These are phyloP conservation scores for Scaptomyza tumidula DNA, from an alignment of 2,888 invertebrate species.

Conservation along the genomic window DNA sequence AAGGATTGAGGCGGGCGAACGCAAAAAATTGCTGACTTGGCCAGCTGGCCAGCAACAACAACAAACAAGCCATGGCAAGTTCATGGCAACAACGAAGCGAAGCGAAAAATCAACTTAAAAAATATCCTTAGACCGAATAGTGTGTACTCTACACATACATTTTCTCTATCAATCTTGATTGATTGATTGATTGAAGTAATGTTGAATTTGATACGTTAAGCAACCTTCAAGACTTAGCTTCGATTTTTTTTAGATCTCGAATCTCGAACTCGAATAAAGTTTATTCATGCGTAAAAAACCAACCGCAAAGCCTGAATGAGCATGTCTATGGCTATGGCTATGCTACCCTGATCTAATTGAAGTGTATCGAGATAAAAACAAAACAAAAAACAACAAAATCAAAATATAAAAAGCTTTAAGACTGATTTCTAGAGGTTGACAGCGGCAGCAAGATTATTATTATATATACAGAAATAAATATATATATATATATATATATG, in stretches of 20 bases:
- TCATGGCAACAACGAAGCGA: conserved; percentile 35
- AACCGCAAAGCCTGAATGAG: conserved; percentile 20
- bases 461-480: conserved; percentile 24
- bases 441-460: conserved; percentile 35
- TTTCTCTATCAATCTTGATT: too few relatives aligned
- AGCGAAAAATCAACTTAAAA: conserved; percentile 5
- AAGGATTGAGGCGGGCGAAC: conserved; percentile 44
- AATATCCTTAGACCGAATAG: conserved; percentile 4
- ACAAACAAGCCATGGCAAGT: conserved; percentile 36
- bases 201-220: not conserved
- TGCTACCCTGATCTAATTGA: conserved; percentile 37
- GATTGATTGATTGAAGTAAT: too few relatives aligned
- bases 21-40: conserved; percentile 51
- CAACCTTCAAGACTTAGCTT: not conserved
- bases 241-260: not conserved
- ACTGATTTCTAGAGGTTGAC: conserved; percentile 66
- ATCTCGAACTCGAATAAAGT: not conserved
- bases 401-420: conserved; percentile 23
- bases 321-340: conserved; percentile 13
- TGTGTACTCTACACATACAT: conserved; percentile 22
- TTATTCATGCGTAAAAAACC: conserved; percentile 19
- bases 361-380: conserved; percentile 33
- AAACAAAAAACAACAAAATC: conserved; percentile 17
- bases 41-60: conserved; percentile 21
- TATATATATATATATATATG: conserved; percentile 18